Base-by-base conservation (phyloP, 2,888 invertebrate species). In the Tyria jacobaeae region DNA sequence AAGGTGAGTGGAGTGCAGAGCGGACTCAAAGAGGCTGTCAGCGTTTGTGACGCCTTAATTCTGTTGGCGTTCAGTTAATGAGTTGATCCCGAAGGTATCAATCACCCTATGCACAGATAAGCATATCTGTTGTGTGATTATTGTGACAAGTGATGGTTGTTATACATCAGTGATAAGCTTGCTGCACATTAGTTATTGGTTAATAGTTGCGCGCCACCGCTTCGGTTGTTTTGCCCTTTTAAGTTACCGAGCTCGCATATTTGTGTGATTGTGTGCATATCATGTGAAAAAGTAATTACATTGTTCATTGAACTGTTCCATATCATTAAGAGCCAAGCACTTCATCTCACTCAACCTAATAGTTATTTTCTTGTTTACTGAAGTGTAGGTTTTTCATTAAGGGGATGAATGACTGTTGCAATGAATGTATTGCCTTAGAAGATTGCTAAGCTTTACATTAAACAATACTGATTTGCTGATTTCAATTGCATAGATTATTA, bases 1-100 rank as follows among this genome's bases (percentile, higher is more conserved):
- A 92, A 93, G 93, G 93, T 92, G 82, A 73, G 90, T 86, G 77
- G 68, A 62, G 68, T 66, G 64, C 70, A 70, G 75, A 69, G 69
- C 59, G 71, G 60, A 64, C 68, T 65, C 59, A 31, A 65, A 69
- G 70, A 76, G 76, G 68, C 66, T 65, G 73, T 64, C 73, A 70
- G 76, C 55, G 53, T 79, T 84, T 82, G 81, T 85, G 81, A 83
- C 81, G 83, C 77, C 76, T 70, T 68, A 68, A 63, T 68, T 68
- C 63, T 73, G 65, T 68, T 64, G 48, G 66, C 60, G 66, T 62
- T 68, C 53, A 59, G 75, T 66, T 76, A 76, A 78, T 79, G 75
- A 76, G 70, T 67, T 65, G 54, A 61, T 60, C 57, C 66, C 54
- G 55, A 61, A 68, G 72, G 66, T 69, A 79, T 81, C 80, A 77